A percentile compares a stretch with the other conserved stretches of the same genome.
Conservation (phyloP, 2,797 vertebrate genomes). For the Notolabrus celidotus region DNA sequence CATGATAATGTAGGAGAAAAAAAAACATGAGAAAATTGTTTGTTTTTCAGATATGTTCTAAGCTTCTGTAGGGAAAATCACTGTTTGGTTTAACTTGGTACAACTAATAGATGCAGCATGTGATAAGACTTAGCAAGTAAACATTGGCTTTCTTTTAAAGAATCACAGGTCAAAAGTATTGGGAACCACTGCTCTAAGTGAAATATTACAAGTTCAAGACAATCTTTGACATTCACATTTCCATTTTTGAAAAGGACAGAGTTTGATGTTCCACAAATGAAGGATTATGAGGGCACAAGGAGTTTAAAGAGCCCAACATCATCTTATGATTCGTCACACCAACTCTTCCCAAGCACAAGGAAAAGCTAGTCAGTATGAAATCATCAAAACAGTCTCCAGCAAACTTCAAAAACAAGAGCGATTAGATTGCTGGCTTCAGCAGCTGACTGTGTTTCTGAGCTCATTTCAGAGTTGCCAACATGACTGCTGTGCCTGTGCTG, state of each 20-base stretch:
- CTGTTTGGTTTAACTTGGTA: not conserved
- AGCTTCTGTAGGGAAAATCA: too few species aligned
- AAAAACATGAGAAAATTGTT: not conserved
- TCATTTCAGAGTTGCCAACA: conserved; percentile 44
- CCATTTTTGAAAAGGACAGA: not conserved
- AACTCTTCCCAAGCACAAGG: conserved; percentile 24
- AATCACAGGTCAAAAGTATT: not conserved
- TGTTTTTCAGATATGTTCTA: too few species aligned
- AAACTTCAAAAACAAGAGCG: conserved; percentile 43
- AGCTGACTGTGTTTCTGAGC: conserved; percentile 39
- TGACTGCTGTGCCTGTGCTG: conserved; percentile 20
- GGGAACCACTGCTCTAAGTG: not conserved
- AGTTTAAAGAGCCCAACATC: conserved; percentile 34
- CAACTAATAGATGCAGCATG: not conserved
- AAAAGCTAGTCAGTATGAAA: conserved; percentile 35
- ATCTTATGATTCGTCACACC: conserved; percentile 48
- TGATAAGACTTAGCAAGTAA: not conserved
- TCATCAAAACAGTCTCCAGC: conserved; percentile 49
- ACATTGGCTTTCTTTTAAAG: not conserved
- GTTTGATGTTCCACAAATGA: conserved; percentile 2
- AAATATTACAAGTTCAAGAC: not conserved
- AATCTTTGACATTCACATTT: conserved; percentile 12
- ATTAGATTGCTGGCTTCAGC: conserved; percentile 29
- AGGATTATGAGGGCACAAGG: conserved; percentile 31
- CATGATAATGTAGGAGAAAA: not conserved